A percentile compares a stretch with the other conserved stretches of the same genome.
phyloP scores from a whole-genome alignment of 1,140 invertebrate genomes.

The Myzus persicae region DNA sequence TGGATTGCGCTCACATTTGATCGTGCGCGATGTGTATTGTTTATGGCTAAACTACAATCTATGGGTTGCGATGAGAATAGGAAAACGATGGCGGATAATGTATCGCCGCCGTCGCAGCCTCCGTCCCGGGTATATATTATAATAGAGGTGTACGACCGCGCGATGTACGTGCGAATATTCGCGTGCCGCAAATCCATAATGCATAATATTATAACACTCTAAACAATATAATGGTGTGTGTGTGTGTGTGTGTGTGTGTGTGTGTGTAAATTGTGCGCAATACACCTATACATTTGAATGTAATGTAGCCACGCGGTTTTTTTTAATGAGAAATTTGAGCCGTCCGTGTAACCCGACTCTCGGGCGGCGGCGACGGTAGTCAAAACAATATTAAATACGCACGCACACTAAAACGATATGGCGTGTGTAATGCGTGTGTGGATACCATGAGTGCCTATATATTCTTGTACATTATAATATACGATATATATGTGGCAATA shows the following conservation, averaged over 20 bases:
- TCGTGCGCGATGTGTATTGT: background rate
- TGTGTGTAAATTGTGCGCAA: background rate
- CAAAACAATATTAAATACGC: constrained; percentile 37
- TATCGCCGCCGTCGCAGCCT: background rate
- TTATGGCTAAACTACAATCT: background rate
- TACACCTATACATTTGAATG: background rate
- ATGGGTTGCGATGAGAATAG: background rate
- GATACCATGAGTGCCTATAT: background rate
- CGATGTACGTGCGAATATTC: constrained; percentile 33
- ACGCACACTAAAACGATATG: background rate
- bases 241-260: too few species aligned
- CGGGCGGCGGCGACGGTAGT: background rate
- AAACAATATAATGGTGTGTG: background rate
- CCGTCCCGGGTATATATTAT: too few species aligned
- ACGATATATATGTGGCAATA: background rate
- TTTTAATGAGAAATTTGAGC: constrained; percentile 32
- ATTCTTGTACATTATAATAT: background rate
- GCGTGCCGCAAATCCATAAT: constrained; percentile 25
- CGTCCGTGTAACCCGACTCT: constrained; percentile 3
- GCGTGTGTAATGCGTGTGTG: background rate
- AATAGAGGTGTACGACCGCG: background rate
- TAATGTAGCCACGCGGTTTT: background rate
- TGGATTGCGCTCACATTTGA: background rate
- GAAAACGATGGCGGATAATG: background rate
- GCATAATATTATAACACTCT: background rate